Conservation (phyloP, 1,140 invertebrate genomes). For the Holotrichia oblita region DNA sequence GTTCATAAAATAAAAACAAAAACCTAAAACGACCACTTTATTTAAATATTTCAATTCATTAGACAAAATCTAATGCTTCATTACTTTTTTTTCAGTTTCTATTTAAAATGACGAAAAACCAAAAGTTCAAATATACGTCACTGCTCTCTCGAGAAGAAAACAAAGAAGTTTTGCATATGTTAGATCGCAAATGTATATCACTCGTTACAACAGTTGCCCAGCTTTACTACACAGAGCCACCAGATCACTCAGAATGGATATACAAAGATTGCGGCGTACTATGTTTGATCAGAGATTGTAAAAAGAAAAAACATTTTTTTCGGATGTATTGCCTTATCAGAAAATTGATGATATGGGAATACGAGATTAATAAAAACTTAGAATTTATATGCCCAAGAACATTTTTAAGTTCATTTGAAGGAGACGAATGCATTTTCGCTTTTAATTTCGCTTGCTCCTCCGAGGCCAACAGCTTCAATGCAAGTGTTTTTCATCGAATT, state of each 20-base stretch:
- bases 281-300: neutral
- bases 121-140: neutral
- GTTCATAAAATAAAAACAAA: no score
- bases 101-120: neutral
- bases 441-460: neutral
- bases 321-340: neutral
- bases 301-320: neutral
- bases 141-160: neutral
- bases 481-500: neutral
- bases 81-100: no score
- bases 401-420: conserved; percentile 17
- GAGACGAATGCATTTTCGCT: conserved; percentile 2
- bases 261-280: conserved; percentile 11
- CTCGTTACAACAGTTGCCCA: neutral
- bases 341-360: conserved; percentile 3
- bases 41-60: no score
- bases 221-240: neutral
- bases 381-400: neutral
- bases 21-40: no score
- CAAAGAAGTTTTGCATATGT: neutral
- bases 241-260: conserved; percentile 16
- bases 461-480: neutral
- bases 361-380: neutral
- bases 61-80: no score
- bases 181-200: neutral